Conservation (phyloP, 2,113 vertebrate genomes). For the Zosterops japonicus region DNA sequence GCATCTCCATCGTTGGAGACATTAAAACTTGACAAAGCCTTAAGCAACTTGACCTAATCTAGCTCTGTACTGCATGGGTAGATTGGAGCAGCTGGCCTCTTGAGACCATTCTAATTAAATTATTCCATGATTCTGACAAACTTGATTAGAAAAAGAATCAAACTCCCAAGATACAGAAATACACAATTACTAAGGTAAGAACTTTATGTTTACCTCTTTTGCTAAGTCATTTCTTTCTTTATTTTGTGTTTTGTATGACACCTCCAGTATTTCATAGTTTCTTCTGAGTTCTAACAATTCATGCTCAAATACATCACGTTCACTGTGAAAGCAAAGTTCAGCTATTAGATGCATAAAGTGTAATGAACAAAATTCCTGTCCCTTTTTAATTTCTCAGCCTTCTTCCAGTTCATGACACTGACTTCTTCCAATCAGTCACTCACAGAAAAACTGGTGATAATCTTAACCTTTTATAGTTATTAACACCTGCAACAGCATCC, state of each 20-base stretch:
- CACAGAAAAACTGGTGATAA: neutral
- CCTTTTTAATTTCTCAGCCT: neutral
- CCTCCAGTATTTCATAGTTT: constrained; percentile 83
- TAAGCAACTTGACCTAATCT: neutral
- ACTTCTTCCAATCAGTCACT: neutral
- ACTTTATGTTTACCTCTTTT: constrained; percentile 83
- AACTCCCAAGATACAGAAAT: neutral
- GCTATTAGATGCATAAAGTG: neutral
- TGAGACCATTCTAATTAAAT: neutral
- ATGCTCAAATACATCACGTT: constrained; percentile 86
- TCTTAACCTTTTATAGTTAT: neutral
- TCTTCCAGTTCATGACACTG: neutral
- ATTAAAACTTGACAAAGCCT: neutral
- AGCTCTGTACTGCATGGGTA: neutral
- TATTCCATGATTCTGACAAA: neutral
- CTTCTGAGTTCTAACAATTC: constrained; percentile 84
- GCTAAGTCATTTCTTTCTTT: constrained; percentile 86
- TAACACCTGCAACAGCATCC: neutral
- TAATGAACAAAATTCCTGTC: neutral
- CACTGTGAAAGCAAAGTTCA: constrained; percentile 75
- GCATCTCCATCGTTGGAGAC: neutral
- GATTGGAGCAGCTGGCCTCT: neutral
- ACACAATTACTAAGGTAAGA: neutral
- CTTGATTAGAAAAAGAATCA: neutral
- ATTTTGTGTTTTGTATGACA: constrained; percentile 75